Base-by-base conservation (phyloP, 2,888 invertebrate genomes). In the Panopea generosa region DNA sequence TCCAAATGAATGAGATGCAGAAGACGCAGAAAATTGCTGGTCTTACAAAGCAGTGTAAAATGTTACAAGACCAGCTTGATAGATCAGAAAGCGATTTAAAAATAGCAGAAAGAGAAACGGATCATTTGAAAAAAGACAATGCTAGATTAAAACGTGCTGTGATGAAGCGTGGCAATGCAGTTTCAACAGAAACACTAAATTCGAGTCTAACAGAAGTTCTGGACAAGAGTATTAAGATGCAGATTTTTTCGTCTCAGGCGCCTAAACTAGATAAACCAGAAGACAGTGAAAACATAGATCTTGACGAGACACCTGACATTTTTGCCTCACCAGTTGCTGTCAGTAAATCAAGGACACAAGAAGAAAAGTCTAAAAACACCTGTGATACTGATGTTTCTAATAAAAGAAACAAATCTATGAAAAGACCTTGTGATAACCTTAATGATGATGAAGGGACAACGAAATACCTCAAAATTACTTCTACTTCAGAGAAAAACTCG, bases 1-100 rank as follows among this genome's bases (percentile, higher is more conserved):
- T 83, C 20, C 83, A 82, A 59, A 53, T 85, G 27, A 85, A 84
- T 38, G 76, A 83, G 20, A 69, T 79, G 14, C 56, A 73, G 0
- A 83, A 82, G 57, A 83, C 82, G 26, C 73, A 80, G 16, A 61
- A 73, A 22, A 68, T 89, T 18, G 50, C 49, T 6, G 86, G 87
- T n/a, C 56, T 72, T 16, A 83, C 62, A 20, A 62, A 76, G 50
- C 73, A 82, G n/a, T 56, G 84, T n/a, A 47, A 50, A 6, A 18
- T 59, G 4, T 55, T 86, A 16, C 77, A 77, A 50, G 88, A 87
- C 27, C 84, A 87, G 53, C 53, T 86, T 7, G 73, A 81, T n/a
- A 76, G 82, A 16, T 84, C 86, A 0, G 88, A 89, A 56, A 85
- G 89, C n/a, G 88, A 90, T 27, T 63, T 88, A 14, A 85, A 84